phyloP scores from a whole-genome alignment of 2,113 vertebrate species.

The Rhipidura dahli region DNA sequence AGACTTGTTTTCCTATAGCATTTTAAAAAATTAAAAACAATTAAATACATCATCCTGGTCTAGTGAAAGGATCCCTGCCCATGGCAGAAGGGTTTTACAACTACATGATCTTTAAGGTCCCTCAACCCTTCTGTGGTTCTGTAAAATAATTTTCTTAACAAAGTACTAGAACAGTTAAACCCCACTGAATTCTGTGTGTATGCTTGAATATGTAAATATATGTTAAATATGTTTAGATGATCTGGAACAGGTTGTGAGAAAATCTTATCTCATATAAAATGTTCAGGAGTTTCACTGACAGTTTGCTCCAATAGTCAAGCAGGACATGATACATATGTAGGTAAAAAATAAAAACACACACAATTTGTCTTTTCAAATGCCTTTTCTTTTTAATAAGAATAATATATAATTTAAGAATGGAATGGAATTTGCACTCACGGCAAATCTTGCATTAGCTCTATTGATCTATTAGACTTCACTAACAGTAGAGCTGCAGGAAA shows the following conservation, averaged over 20 bases:
- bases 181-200: neutral
- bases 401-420: neutral
- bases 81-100: neutral
- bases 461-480: neutral
- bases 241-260: neutral
- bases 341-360: neutral
- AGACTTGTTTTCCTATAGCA: neutral
- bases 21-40: neutral
- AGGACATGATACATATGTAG: accelerated
- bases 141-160: neutral
- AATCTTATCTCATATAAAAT: neutral
- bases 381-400: neutral
- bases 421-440: neutral
- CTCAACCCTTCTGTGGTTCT: neutral
- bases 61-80: neutral
- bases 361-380: neutral
- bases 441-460: neutral
- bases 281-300: neutral
- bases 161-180: neutral
- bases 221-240: neutral
- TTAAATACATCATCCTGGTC: neutral
- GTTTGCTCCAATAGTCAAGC: neutral
- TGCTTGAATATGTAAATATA: neutral
- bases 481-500: neutral
- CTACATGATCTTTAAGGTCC: neutral